phyloP scores from a whole-genome alignment of 2,888 invertebrate species.

The Archaeoteleia sp. region DNA sequence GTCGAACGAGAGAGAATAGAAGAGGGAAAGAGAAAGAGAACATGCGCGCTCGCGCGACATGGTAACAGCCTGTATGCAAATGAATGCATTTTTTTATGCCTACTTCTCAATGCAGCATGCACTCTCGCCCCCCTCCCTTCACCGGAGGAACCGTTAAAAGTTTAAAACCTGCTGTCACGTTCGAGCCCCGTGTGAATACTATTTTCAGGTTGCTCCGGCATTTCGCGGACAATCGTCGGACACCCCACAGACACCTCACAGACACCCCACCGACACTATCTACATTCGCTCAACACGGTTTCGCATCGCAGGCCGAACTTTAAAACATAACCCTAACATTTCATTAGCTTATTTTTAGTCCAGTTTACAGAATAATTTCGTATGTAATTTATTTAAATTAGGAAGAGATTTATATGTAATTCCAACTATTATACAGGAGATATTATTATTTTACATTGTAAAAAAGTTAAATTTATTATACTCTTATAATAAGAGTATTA shows the following conservation, averaged over 20 bases:
- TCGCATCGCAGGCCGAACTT: too few relatives aligned
- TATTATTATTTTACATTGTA: too few relatives aligned
- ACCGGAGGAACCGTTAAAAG: constrained; percentile 71
- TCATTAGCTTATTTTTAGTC: too few relatives aligned
- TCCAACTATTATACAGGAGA: too few relatives aligned
- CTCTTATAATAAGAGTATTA: too few relatives aligned
- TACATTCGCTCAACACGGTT: too few relatives aligned
- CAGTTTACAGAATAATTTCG: too few relatives aligned
- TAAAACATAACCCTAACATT: too few relatives aligned
- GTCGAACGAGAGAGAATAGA: constrained; percentile 12
- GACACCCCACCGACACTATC: too few relatives aligned
- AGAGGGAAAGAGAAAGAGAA: constrained; percentile 38
- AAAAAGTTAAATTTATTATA: too few relatives aligned
- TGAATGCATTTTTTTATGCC: constrained; percentile 71
- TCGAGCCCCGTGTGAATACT: constrained; percentile 52
- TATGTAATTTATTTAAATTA: too few relatives aligned
- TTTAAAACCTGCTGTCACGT: constrained; percentile 69
- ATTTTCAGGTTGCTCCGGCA: constrained; percentile 56
- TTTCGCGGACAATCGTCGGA: constrained; percentile 38
- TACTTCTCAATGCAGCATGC: constrained; percentile 62
- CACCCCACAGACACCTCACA: constrained; percentile 27
- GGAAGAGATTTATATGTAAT: too few relatives aligned
- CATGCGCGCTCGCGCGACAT: constrained; percentile 58
- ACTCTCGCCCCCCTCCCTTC: constrained; percentile 55
- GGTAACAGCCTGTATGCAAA: constrained; percentile 72